phyloP scores from a whole-genome alignment of 2,797 vertebrate genomes.

The Clarias pachynema region DNA sequence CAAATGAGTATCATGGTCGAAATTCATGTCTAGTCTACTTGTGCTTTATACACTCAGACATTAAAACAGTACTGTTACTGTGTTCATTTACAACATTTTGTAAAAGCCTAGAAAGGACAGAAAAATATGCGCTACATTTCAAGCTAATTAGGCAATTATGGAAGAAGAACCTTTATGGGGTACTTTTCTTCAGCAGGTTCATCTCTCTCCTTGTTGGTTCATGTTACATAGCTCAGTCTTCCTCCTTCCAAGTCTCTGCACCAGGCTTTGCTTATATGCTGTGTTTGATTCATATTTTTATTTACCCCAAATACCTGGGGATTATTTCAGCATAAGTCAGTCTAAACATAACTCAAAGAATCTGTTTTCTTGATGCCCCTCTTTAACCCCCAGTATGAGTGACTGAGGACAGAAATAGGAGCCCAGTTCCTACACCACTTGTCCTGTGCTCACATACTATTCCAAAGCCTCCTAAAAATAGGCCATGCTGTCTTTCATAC shows the following conservation, averaged over 20 bases:
- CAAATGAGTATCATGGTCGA: not conserved
- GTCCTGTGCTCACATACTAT: slow-evolving; percentile 67
- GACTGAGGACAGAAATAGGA: slow-evolving; percentile 66
- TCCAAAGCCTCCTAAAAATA: slow-evolving; percentile 74
- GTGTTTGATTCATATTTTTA: not conserved
- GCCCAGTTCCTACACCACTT: slow-evolving; percentile 6
- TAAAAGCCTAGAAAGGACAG: not conserved
- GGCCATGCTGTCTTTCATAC: slow-evolving; percentile 64
- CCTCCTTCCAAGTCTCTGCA: not conserved
- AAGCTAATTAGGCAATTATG: not conserved
- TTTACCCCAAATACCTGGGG: not conserved
- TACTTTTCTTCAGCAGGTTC: not conserved
- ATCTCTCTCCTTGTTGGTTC: not conserved
- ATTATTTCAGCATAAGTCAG: not conserved
- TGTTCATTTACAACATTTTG: not conserved
- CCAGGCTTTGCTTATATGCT: not conserved
- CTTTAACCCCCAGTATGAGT: not conserved
- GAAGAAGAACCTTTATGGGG: not conserved
- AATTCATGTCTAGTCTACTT: not conserved
- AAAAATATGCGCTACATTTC: not conserved
- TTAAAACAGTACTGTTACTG: not conserved
- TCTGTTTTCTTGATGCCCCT: not conserved
- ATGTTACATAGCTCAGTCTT: not conserved
- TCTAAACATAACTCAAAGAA: not conserved
- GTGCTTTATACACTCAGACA: too few species aligned